Base-by-base conservation (phyloP, 23 tunicate genomes). In the Botrylloides violaceus region DNA sequence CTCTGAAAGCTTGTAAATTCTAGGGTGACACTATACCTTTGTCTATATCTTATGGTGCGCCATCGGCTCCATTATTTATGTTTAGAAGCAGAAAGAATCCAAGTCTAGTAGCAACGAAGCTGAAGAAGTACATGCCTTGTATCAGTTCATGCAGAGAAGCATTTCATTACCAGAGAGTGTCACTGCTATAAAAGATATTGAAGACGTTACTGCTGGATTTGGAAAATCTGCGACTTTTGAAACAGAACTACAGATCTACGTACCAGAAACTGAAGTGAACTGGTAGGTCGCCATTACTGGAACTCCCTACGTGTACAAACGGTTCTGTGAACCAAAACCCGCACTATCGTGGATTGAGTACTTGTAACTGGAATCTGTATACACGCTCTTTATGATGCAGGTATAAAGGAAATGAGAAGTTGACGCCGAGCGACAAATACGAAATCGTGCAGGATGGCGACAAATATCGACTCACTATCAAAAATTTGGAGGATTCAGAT, bases 221-320 rank as follows among this genome's bases (percentile, higher is more conserved):
- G 90, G 82, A 22, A 64, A 75, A 66, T 83, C 87, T 28, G 98
- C 92, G 3, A 59, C 61, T 9, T 91, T 91, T 48, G 78, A 56
- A 28, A 79, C 98, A 23, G 91, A 83, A 53, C 64, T 91, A 32
- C 75, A 61, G 27, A 57, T 91, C 33, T 81, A 78, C 70, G 76
- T 91, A 22, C 98, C 98, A 28, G 90, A 70, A 48, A 79, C 83
- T n/a, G 98, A 83, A 70, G 72, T 91, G 4, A 91, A 91, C 68
- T 91, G 98, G 98, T 91, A 66, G 49, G 77, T 23, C 23, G 65
- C 29, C 21, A 23, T 49, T 49, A 21, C n/a, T 49, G 21, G 20
- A 49, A 19, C 58, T 49, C n/a, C 1, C n/a, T n/a, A n/a, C n/a
- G n/a, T n/a, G n/a, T n/a, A n/a, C n/a, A n/a, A n/a, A n/a, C n/a